Conservation (phyloP, 2,113 vertebrate species). For the Junco hyemalis region DNA sequence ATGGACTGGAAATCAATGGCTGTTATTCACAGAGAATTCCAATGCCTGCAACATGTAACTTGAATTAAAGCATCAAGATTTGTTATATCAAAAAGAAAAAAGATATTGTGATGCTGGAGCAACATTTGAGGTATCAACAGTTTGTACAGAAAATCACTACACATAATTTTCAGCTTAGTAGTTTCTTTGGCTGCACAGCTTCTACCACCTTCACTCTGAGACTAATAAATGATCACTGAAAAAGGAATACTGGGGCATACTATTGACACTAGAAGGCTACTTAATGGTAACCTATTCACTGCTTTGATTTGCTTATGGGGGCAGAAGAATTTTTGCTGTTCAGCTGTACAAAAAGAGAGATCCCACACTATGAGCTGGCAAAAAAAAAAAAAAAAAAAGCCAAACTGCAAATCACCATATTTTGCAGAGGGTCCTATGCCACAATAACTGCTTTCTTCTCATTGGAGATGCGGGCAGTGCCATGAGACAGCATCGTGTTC, state of each 20-base stretch:
- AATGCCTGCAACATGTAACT: not conserved
- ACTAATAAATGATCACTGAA: not conserved
- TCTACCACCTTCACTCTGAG: not conserved
- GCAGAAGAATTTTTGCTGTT: not conserved
- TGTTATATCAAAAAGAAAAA: not conserved
- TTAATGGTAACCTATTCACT: not conserved
- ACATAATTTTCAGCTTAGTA: not conserved
- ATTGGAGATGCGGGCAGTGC: not conserved
- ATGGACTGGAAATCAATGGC: not conserved
- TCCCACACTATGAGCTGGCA: not conserved
- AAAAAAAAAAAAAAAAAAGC: too few species aligned
- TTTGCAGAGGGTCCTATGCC: not conserved
- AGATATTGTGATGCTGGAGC: not conserved
- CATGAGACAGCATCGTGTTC: not conserved
- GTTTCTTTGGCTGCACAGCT: not conserved
- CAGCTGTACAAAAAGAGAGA: not conserved
- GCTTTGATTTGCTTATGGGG: not conserved
- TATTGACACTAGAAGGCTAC: not conserved
- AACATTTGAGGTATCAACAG: not conserved
- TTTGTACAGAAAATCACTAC: not conserved
- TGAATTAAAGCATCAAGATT: not conserved
- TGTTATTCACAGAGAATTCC: not conserved
- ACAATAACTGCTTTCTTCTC: not conserved
- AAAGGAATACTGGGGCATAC: not conserved
- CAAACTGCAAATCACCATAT: not conserved